Base-by-base conservation (phyloP, 2,113 vertebrate genomes). In the Crocuta crocuta region DNA sequence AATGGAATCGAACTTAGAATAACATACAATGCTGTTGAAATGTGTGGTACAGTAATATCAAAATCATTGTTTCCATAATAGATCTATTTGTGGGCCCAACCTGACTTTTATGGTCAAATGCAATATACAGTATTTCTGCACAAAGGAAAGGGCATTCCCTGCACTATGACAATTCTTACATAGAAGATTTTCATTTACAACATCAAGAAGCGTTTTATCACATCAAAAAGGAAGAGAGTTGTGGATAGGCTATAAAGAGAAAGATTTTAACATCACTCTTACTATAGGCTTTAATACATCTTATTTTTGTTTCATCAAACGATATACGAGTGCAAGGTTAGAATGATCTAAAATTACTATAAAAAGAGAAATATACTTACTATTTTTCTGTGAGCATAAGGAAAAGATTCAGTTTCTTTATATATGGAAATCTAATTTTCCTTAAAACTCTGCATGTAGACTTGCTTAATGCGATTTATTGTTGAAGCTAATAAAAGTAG, bases 401-500 rank as follows among this genome's bases (percentile, higher is more conserved):
- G 17, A n/a, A 86, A 89, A 48, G 2, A 92, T 74, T 89, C 17
- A 63, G 13, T 68, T 28, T 70, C 12, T 88, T 90, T 82, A 95
- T 35, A 79, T 43, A 28, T 1, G 89, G 10, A 89, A 86, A 26
- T 84, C 28, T 53, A 88, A 73, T 94, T 97, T 88, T 96, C 89
- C 78, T 88, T 94, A 70, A 95, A 91, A 91, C 1, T 80, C 19
- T 65, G 26, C 89, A 53, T 81, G 10, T 35, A 89, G 53, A 82
- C 33, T 91, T 87, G 78, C 92, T 70, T 63, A 71, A 78, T 58
- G 10, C 4, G 92, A 82, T 76, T 79, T 83, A 61, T 43, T 76
- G 19, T 55, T 87, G 53, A 90, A 11, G 8, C 7, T 88, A 91
- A 81, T 68, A 96, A 79, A 94, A 65, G 71, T 50, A 39, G 4